Conservation (phyloP, 2,797 vertebrate species). For the Alectoris magna region DNA sequence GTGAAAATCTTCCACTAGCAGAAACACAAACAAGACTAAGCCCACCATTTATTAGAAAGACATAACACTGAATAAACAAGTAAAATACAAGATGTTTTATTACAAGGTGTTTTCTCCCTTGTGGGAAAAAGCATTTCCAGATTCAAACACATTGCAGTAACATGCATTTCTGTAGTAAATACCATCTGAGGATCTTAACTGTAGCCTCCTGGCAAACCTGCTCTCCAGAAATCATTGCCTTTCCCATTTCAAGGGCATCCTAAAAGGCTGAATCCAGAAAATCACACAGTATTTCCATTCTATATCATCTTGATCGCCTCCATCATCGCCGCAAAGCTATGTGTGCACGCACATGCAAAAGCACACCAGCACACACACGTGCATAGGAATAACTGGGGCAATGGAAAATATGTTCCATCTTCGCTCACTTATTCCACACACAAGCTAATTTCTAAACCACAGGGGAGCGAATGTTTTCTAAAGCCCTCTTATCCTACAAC, state of each 20-base stretch:
- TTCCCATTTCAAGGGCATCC: constrained; percentile 14
- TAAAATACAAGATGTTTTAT: constrained; percentile 40
- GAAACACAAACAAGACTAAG: constrained; percentile 34
- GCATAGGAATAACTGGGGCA: constrained; percentile 33
- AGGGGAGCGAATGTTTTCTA: constrained; percentile 58
- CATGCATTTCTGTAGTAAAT: constrained; percentile 25
- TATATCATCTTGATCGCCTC: constrained; percentile 63
- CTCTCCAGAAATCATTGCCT: constrained; percentile 52
- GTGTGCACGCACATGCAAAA: constrained; percentile 15
- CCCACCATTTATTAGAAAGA: constrained; percentile 27
- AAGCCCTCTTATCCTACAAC: constrained; percentile 60
- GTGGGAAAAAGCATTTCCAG: constrained; percentile 45
- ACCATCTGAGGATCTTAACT: constrained; percentile 40
- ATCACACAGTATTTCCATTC: constrained; percentile 55
- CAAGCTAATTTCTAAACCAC: constrained; percentile 60
- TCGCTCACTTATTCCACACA: constrained; percentile 63
- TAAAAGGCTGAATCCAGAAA: constrained; percentile 55
- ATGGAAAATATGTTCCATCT: constrained; percentile 39
- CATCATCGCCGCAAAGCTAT: constrained; percentile 50
- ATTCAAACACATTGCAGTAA: constrained; percentile 32
- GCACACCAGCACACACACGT: constrained; percentile 22
- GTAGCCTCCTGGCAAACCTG: constrained; percentile 42
- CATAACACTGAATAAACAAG: constrained; percentile 54
- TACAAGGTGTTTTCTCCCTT: constrained; percentile 50
- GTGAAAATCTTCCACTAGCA: constrained; percentile 1